These are phyloP conservation scores for Ginglymostoma cirratum DNA, from an alignment of 2,113 vertebrate species.

Conservation along the genomic window DNA sequence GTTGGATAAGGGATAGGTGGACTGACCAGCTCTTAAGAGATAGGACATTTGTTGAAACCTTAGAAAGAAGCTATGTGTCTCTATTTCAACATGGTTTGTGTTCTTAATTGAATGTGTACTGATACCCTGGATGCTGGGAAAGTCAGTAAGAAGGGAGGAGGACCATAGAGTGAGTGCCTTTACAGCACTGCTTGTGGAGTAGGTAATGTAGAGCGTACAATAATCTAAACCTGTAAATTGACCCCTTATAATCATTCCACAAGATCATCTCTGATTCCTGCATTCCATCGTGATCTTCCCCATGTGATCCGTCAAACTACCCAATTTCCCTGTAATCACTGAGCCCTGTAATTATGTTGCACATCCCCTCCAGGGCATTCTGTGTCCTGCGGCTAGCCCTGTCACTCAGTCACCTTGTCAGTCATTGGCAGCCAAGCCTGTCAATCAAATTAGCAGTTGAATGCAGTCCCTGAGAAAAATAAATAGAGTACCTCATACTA, in stretches of 20 bases:
- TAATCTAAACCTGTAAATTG: neutral
- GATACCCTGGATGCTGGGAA: too few species aligned
- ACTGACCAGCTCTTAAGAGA: too few species aligned
- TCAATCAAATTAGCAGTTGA: neutral
- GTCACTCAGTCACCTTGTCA: neutral
- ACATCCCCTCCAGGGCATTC: neutral
- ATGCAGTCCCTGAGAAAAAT: neutral
- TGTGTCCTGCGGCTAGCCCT: too few species aligned
- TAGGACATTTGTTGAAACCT: too few species aligned
- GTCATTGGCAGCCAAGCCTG: neutral
- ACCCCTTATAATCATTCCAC: neutral
- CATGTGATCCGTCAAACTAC: neutral
- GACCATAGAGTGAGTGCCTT: too few species aligned
- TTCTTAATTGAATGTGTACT: too few species aligned
- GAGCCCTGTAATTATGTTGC: neutral
- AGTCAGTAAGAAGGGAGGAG: too few species aligned
- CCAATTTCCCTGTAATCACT: neutral
- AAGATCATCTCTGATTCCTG: neutral
- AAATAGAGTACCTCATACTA: neutral
- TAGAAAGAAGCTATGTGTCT: too few species aligned
- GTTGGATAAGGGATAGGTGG: too few species aligned
- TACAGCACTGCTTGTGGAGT: too few species aligned
- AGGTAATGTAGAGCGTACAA: neutral
- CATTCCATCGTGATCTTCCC: neutral
- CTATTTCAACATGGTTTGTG: too few species aligned